Evolutionary conservation across 2,113 vertebrate genomes (phyloP).

Genomic region (Clupea harengus): DNA sequence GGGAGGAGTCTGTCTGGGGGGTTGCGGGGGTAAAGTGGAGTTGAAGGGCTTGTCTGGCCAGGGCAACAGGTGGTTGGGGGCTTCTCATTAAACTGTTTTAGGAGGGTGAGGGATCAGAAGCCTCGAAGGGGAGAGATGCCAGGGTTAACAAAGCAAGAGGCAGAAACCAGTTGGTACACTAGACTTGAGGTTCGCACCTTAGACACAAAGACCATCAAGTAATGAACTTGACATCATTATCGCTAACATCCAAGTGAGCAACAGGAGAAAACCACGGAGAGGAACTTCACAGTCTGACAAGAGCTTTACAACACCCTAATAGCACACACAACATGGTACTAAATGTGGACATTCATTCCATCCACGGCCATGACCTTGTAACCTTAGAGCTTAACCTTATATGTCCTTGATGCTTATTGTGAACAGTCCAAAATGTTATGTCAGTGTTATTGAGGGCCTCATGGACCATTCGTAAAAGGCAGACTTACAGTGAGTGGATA

Average conservation of each 20-base stretch:
- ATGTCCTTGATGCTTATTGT: background rate
- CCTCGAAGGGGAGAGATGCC: background rate
- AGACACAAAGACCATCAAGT: background rate
- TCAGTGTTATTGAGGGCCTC: background rate
- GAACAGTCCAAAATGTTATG: background rate
- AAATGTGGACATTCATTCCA: background rate
- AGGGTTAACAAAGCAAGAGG: conserved; percentile 6
- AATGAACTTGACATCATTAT: background rate
- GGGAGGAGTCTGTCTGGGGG: background rate
- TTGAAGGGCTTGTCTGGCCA: background rate
- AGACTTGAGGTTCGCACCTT: background rate
- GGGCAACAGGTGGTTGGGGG: conserved; percentile 8
- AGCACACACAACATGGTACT: background rate
- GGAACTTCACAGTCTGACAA: background rate
- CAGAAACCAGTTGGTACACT: background rate
- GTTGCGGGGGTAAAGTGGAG: background rate
- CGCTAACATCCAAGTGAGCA: background rate
- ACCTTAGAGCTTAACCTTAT: background rate
- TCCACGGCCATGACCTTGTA: background rate
- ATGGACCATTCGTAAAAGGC: background rate
- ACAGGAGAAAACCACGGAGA: background rate
- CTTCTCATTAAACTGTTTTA: conserved; percentile 1
- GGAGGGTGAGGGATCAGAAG: background rate
- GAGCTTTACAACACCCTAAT: background rate
- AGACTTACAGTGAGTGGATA: background rate